These are phyloP conservation scores for Halichondria panicea DNA, from an alignment of 37 sponge, comb jelly and placozoan genomes.

Conservation along the genomic window DNA sequence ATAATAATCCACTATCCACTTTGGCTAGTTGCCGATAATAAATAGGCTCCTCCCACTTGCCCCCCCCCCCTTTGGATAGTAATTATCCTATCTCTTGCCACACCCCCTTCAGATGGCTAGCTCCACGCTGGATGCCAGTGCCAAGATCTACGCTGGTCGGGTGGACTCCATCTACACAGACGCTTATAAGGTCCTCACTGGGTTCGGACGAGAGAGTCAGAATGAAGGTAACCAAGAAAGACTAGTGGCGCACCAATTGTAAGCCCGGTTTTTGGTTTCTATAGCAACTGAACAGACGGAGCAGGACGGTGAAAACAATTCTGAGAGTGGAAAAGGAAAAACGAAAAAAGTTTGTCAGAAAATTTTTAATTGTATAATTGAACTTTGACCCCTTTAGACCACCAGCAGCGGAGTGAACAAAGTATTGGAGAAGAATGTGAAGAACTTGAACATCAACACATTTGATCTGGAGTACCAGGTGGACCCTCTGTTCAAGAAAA, in stretches of 20 bases:
- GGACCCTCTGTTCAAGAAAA: slow-evolving; percentile 83
- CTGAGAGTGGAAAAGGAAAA: slow-evolving; percentile 13
- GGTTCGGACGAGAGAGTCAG: slow-evolving; percentile 53
- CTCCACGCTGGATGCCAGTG: slow-evolving; percentile 96
- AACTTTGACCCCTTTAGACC: no score
- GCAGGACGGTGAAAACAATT: background rate
- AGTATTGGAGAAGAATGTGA: slow-evolving; percentile 56
- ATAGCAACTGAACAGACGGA: background rate
- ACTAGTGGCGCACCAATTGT: background rate
- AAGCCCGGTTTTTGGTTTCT: background rate
- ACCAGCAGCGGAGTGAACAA: no score
- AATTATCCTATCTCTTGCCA: no score
- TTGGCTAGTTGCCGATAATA: no score
- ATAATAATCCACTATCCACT: no score
- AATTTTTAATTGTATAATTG: no score
- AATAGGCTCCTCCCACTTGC: no score
- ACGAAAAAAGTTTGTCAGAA: background rate
- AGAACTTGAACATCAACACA: slow-evolving; percentile 43
- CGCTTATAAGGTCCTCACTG: slow-evolving; percentile 84
- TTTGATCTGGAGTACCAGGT: slow-evolving; percentile 77
- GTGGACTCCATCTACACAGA: slow-evolving; percentile 96
- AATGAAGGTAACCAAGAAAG: background rate
- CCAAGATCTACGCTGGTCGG: slow-evolving; percentile 98
- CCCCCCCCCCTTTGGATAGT: no score
- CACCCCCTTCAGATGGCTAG: slow-evolving; percentile 92